These are phyloP conservation scores for Drosophila fulvimacula DNA, from an alignment of 2,888 invertebrate genomes.

Conservation along the genomic window DNA sequence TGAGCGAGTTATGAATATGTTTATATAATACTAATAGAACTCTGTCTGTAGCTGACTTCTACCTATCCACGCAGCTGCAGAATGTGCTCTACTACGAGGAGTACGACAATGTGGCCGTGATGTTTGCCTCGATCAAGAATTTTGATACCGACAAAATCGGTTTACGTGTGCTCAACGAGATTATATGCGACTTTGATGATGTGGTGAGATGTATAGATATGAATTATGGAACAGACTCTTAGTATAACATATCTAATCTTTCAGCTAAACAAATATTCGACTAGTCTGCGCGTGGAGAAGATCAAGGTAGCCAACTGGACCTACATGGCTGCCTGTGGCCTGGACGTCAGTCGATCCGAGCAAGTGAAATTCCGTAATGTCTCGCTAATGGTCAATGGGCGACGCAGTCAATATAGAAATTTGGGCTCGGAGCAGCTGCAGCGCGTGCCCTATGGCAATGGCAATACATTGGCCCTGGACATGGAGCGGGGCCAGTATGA, in stretches of 20 bases:
- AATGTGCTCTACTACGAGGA: conserved; percentile 94
- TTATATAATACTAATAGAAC: neutral
- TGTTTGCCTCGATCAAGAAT: conserved; percentile 97
- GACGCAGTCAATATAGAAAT: conserved; percentile 77
- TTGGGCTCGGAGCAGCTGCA: conserved; percentile 55
- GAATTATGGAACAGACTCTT: neutral
- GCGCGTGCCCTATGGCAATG: conserved; percentile 65
- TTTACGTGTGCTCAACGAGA: conserved; percentile 92
- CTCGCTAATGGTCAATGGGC: conserved; percentile 82
- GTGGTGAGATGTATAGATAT: conserved; percentile 84
- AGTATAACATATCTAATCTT: neutral
- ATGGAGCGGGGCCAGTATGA: conserved; percentile 77
- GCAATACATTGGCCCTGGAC: conserved; percentile 60
- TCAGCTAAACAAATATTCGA: conserved; percentile 87
- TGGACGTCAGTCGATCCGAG: conserved; percentile 89
- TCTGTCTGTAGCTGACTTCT: conserved; percentile 88
- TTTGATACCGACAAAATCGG: conserved; percentile 89
- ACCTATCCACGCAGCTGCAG: conserved; percentile 89
- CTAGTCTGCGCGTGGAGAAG: conserved; percentile 93
- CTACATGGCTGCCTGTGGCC: conserved; percentile 98
- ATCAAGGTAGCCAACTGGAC: conserved; percentile 98
- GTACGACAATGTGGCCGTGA: conserved; percentile 95
- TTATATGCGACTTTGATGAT: conserved; percentile 96
- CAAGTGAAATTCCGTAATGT: conserved; percentile 84
- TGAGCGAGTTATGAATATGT: too few species aligned